Evolutionary conservation across 2,888 invertebrate species (phyloP).

Genomic region (Seladonia tumulorum): DNA sequence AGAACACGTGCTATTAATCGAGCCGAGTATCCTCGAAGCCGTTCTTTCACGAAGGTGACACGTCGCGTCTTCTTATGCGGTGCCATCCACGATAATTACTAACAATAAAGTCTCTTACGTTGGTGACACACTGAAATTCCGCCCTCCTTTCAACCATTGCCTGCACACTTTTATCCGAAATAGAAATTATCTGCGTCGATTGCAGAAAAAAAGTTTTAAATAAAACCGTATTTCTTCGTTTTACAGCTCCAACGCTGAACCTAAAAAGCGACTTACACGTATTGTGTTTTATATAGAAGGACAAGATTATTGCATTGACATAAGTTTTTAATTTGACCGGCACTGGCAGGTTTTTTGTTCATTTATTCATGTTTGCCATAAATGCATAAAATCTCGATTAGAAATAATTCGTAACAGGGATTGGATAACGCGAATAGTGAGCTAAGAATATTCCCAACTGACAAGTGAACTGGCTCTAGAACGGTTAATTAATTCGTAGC

Average conservation of each 20-base stretch:
- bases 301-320: too few species aligned
- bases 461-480: background rate
- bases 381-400: background rate
- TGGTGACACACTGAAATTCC: background rate
- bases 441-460: background rate
- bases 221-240: background rate
- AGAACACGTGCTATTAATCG: constrained; percentile 25
- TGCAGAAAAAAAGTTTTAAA: too few species aligned
- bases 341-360: too few species aligned
- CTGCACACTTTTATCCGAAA: background rate
- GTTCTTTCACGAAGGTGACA: constrained; percentile 36
- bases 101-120: background rate
- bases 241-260: too few species aligned
- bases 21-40: constrained; percentile 43
- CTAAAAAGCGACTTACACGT: too few species aligned
- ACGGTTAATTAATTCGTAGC: background rate
- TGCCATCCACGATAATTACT: background rate
- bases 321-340: too few species aligned
- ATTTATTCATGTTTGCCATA: too few species aligned
- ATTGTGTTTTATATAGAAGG: too few species aligned
- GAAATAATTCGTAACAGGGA: background rate
- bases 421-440: background rate
- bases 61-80: constrained; percentile 14
- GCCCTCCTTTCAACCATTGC: background rate
- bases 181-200: too few species aligned